Evolutionary conservation across 2,113 vertebrate species (phyloP).

Genomic region (Rhadina sibilatrix): DNA sequence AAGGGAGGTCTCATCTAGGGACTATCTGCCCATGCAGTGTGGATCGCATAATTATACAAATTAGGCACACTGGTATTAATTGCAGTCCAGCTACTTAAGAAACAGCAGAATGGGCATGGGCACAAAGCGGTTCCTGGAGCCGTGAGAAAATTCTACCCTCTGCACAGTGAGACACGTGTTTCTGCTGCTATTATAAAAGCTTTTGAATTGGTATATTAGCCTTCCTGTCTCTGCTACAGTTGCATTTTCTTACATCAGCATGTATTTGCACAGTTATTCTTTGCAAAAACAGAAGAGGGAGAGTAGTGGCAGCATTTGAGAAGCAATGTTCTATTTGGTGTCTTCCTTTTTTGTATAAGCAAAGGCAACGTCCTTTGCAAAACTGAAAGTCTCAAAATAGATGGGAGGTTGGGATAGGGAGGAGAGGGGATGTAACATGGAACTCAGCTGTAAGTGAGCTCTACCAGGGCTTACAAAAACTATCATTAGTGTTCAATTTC

Average conservation of each 20-base stretch:
- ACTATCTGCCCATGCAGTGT: not conserved
- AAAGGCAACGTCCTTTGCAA: not conserved
- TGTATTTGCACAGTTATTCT: not conserved
- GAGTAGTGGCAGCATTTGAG: not conserved
- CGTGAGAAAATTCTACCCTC: not conserved
- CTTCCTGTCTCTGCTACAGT: not conserved
- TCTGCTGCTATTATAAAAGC: not conserved
- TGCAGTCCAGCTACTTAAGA: not conserved
- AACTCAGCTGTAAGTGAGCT: not conserved
- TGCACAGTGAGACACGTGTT: accelerated
- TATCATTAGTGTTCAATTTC: not conserved
- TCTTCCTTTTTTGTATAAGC: not conserved
- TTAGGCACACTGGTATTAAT: not conserved
- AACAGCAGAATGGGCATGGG: not conserved
- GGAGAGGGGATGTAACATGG: not conserved
- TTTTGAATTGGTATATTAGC: not conserved
- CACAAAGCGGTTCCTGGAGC: not conserved
- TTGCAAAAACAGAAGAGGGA: not conserved
- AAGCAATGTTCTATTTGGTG: not conserved
- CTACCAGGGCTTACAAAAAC: not conserved
- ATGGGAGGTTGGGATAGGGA: not conserved
- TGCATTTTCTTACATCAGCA: not conserved
- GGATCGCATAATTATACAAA: not conserved
- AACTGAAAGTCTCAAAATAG: not conserved
- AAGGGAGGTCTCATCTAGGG: not conserved